phyloP scores from a whole-genome alignment of 1,140 invertebrate species.

The Trichomalopsis sarcophagae region DNA sequence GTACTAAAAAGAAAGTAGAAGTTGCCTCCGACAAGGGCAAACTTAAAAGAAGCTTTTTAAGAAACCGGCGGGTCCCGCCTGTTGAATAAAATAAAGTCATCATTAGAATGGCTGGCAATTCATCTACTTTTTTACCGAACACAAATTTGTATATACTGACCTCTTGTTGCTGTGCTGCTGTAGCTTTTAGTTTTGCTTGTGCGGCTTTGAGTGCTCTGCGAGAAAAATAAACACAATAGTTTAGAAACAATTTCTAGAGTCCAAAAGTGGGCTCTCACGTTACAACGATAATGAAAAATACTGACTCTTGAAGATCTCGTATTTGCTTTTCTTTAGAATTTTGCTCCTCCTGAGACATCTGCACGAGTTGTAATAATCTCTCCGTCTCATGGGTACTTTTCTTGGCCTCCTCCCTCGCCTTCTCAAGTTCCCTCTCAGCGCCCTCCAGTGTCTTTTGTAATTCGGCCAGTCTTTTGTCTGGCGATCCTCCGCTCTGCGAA shows the following conservation, averaged over 20 bases:
- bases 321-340: conserved; percentile 96
- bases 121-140: conserved; percentile 26
- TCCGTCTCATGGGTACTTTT: conserved; percentile 92
- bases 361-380: conserved; percentile 90
- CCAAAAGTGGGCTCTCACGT: too few species aligned
- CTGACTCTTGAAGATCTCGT: conserved; percentile 96
- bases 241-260: not conserved
- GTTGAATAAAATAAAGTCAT: conserved; percentile 47
- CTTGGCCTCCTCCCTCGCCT: conserved; percentile 86
- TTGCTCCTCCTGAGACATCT: conserved; percentile 97
- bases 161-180: conserved; percentile 85
- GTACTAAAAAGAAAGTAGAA: conserved; percentile 73
- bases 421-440: conserved; percentile 78
- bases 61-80: conserved; percentile 90
- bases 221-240: conserved; percentile 53
- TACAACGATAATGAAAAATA: conserved; percentile 55
- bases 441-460: conserved; percentile 80
- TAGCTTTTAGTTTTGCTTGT: conserved; percentile 86
- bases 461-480: conserved; percentile 85
- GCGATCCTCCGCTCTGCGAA: conserved; percentile 83
- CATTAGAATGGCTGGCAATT: conserved; percentile 40
- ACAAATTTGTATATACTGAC: conserved; percentile 71
- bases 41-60: conserved; percentile 92
- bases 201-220: conserved; percentile 89
- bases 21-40: conserved; percentile 41